Base-by-base conservation (phyloP, 2,888 invertebrate genomes). In the Drosophila glabriapex region DNA sequence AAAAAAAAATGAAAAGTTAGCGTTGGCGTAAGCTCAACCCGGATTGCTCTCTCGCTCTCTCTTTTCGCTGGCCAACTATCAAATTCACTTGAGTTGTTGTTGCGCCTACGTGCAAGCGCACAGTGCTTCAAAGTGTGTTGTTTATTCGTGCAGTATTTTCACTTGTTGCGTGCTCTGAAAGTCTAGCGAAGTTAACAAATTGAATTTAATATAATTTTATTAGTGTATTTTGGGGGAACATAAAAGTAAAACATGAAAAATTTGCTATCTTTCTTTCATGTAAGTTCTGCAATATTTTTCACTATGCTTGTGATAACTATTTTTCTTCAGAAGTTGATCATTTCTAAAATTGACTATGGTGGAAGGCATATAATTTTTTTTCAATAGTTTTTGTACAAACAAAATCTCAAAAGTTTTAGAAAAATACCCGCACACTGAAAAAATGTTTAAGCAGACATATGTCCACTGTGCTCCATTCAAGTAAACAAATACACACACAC, bases 21-120 rank as follows among this genome's bases (percentile, higher is more conserved):
- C 89, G 87, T 82, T 84, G 89, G 85, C 85, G 87, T 87, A 71
- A 74, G 73, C 85, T 74, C 55, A 70, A 70, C 73, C 63, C 76
- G 70, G 68, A 14, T 55, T 43, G 35, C 71, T 66, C 58, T 52
- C 64, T 68, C 72, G 56, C 76, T 68, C 65, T 68, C 59, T 68
- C 62, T 55, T 41, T 67, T 56, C 68, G 69, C 68, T 88, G 72
- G 78, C 71, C 80, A 79, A 79, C 76, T 77, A 72, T 68, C 70
- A 73, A 73, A 80, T 72, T 71, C 50, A 81, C 67, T 82, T 63
- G 68, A 73, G 68, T 68, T 83, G 55, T 73, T 70, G 67, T 58
- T 77, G 69, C 65, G 85, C 80, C 80, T 76, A 80, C 80, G 66
- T 71, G 53, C 56, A 33, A 50, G 39, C 33, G 76, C 74, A 88